Evolutionary conservation across 2,888 invertebrate species (phyloP).

Genomic region (Epirrhoe alternata): DNA sequence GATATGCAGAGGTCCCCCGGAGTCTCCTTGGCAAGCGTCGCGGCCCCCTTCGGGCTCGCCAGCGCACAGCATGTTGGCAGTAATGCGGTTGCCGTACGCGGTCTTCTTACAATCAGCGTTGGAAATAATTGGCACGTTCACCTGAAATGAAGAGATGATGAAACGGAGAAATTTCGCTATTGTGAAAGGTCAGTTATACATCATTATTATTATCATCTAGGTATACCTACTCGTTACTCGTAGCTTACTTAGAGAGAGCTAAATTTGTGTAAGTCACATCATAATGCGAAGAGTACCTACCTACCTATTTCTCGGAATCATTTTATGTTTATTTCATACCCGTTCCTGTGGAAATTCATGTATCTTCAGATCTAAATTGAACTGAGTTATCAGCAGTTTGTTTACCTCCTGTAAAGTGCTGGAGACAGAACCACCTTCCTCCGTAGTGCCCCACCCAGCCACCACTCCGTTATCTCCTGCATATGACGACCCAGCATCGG

Average conservation of each 20-base stretch:
- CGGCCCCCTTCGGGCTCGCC: slow-evolving; percentile 89
- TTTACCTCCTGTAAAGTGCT: slow-evolving; percentile 89
- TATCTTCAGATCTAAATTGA: no score
- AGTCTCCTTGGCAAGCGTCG: slow-evolving; percentile 94
- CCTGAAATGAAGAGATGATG: slow-evolving; percentile 53
- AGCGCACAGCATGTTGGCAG: slow-evolving; percentile 92
- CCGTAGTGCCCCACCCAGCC: slow-evolving; percentile 92
- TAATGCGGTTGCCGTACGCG: slow-evolving; percentile 89
- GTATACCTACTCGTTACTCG: no score
- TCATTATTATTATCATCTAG: not conserved
- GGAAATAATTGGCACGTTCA: slow-evolving; percentile 77
- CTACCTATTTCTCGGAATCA: no score
- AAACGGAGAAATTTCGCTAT: not conserved
- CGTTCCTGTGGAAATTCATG: no score
- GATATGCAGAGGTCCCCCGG: slow-evolving; percentile 90
- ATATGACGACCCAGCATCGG: slow-evolving; percentile 85
- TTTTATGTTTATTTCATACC: no score
- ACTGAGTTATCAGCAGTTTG: not conserved
- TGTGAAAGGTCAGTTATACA: not conserved
- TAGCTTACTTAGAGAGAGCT: no score
- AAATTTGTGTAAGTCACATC: no score
- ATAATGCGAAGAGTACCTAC: no score
- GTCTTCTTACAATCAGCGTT: slow-evolving; percentile 87
- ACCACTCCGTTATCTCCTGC: slow-evolving; percentile 85
- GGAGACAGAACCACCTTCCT: slow-evolving; percentile 89